Conservation (phyloP, 2,888 invertebrate species). For the Cancer borealis region DNA sequence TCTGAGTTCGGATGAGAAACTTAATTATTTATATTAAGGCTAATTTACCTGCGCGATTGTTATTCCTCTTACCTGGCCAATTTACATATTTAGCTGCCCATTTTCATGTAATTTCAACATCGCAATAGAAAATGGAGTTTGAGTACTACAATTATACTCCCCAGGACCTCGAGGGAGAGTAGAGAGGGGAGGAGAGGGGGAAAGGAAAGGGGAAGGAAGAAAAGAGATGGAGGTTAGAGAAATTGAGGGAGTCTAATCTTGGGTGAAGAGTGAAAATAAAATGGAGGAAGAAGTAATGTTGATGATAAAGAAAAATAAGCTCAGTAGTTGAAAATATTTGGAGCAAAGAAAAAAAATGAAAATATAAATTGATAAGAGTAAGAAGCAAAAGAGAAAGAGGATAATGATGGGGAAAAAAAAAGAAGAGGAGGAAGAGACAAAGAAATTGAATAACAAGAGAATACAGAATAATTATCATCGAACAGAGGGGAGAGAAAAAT, state of each 20-base stretch:
- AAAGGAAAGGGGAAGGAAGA: background rate
- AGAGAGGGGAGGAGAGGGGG: slow-evolving; percentile 22
- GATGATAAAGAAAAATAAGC: background rate
- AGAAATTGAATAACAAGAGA: background rate
- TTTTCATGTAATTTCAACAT: slow-evolving; percentile 40
- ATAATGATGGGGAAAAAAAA: background rate
- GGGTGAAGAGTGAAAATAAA: background rate
- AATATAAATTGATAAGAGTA: background rate
- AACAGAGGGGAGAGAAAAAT: background rate
- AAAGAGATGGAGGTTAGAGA: background rate
- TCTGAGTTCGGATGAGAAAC: background rate
- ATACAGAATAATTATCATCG: background rate
- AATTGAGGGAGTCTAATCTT: too few species aligned
- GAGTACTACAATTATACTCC: background rate
- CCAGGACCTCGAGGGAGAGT: background rate
- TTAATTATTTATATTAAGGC: slow-evolving; percentile 34
- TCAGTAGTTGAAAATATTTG: background rate
- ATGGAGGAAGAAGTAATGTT: background rate
- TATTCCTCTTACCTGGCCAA: slow-evolving; percentile 37
- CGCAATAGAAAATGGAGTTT: slow-evolving; percentile 34
- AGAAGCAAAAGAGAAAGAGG: background rate
- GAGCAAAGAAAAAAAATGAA: background rate
- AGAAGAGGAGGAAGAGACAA: background rate
- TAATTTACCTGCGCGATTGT: slow-evolving; percentile 33
- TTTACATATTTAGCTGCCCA: slow-evolving; percentile 29